Conservation (phyloP, 2,113 vertebrate species). For the Notiomystis cincta region DNA sequence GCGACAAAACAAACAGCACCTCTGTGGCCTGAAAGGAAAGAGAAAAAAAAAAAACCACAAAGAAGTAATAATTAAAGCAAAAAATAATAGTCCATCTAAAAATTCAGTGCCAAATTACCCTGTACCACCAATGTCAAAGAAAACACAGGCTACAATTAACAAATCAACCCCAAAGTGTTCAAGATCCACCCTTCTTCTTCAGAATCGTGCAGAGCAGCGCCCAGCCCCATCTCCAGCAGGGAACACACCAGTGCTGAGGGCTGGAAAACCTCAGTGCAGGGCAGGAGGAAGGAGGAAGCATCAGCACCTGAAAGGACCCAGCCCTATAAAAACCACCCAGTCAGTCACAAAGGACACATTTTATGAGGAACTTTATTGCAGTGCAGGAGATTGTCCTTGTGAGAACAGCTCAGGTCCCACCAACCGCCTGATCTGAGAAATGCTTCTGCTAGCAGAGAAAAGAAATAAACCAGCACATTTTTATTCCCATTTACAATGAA, state of each 20-base stretch:
- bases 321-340: not conserved
- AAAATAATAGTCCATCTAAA: not conserved
- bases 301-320: not conserved
- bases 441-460: not conserved
- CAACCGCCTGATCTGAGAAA: not conserved
- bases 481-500: not conserved
- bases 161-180: not conserved
- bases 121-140: not conserved
- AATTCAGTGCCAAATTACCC: not conserved
- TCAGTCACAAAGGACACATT: not conserved
- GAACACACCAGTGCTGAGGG: not conserved
- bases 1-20: not conserved
- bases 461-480: not conserved
- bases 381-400: not conserved
- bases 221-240: not conserved
- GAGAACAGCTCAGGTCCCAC: not conserved
- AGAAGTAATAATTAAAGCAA: not conserved
- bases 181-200: not conserved
- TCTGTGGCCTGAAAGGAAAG: not conserved
- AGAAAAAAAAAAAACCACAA: not conserved
- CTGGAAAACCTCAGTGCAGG: fast-evolving
- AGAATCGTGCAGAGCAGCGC: not conserved
- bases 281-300: fast-evolving
- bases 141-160: not conserved
- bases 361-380: not conserved